Conservation (phyloP, 2,888 invertebrate genomes). For the Galeopsomyia nigrocyanea region DNA sequence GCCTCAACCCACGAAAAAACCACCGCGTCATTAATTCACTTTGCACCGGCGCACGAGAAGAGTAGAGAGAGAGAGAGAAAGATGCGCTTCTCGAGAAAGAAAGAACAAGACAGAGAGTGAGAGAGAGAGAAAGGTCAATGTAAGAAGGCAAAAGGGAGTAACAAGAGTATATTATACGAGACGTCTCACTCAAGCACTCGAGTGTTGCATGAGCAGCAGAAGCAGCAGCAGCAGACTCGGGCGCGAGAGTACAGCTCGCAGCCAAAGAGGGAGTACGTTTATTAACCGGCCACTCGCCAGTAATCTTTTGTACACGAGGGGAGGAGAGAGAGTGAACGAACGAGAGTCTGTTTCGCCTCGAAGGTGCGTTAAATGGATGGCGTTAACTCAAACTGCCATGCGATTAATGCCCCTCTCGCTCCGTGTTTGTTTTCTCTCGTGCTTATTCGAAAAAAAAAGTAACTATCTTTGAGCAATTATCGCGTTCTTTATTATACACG, state of each 20-base stretch:
- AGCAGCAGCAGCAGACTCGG: slow-evolving; percentile 24
- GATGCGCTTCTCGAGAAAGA: not conserved
- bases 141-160: slow-evolving; percentile 56
- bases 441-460: not conserved
- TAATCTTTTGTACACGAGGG: slow-evolving; percentile 2
- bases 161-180: slow-evolving; percentile 60
- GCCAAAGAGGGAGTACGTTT: slow-evolving; percentile 17
- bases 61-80: slow-evolving; percentile 7
- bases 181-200: slow-evolving; percentile 23
- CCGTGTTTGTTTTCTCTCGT: too few species aligned
- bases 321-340: slow-evolving; percentile 18
- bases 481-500: too few species aligned
- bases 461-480: too few species aligned
- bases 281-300: slow-evolving; percentile 25
- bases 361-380: not conserved
- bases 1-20: slow-evolving; percentile 19
- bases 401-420: too few species aligned
- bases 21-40: slow-evolving; percentile 54
- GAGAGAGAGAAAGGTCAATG: slow-evolving; percentile 55
- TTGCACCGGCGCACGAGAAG: slow-evolving; percentile 46
- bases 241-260: not conserved
- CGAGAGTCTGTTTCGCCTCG: slow-evolving; percentile 4
- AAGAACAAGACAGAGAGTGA: not conserved
- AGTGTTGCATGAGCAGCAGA: slow-evolving; percentile 2
- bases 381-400: not conserved